Evolutionary conservation across 2,113 vertebrate genomes (phyloP).

Genomic region (Prionailurus viverrinus): DNA sequence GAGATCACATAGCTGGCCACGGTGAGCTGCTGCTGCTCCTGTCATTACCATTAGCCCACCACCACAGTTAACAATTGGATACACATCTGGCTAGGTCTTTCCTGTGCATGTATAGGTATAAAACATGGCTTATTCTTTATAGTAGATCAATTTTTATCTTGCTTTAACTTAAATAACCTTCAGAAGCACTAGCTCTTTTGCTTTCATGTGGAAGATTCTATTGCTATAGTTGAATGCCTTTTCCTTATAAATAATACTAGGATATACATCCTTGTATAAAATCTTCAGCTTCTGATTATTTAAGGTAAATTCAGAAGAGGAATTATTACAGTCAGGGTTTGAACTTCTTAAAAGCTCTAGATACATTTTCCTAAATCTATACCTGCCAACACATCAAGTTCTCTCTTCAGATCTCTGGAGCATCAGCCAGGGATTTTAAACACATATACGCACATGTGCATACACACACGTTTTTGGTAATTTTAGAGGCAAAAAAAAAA

Average conservation of each 20-base stretch:
- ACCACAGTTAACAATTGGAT: neutral
- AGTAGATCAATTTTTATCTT: neutral
- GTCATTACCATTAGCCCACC: neutral
- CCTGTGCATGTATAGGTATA: neutral
- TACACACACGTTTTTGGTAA: neutral
- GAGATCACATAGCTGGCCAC: neutral
- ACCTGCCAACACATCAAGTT: neutral
- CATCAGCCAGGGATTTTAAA: neutral
- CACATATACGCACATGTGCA: neutral
- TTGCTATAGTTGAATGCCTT: neutral
- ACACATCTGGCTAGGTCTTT: neutral
- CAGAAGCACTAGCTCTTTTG: constrained; percentile 20
- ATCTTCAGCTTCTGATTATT: constrained; percentile 34
- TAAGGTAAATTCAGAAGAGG: constrained; percentile 18
- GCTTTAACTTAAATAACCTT: neutral
- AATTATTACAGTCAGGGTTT: neutral
- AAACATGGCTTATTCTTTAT: neutral
- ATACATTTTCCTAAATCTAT: neutral
- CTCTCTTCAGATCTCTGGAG: neutral
- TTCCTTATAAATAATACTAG: constrained; percentile 21
- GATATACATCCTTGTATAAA: neutral
- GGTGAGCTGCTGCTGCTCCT: neutral
- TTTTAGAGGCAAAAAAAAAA: neutral
- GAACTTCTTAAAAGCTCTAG: neutral
- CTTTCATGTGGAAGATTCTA: neutral